Percentiles rank a stretch among this genome's conserved stretches.
Evolutionary conservation across 64 coral and sea anemone genomes (phyloP).

Genomic region (Actinia tenebrosa): DNA sequence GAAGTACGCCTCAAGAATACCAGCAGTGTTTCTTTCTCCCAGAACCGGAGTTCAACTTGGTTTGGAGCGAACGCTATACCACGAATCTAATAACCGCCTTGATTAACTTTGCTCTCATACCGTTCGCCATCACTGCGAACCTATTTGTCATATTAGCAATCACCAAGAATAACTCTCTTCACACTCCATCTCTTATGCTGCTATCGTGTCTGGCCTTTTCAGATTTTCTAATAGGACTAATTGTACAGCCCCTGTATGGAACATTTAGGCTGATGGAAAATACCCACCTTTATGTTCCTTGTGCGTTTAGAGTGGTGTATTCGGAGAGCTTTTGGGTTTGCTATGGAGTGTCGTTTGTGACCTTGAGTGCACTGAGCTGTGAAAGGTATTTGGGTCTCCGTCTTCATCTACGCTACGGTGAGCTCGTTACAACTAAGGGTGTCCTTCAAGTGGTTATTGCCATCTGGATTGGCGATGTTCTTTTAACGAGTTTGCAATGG

Average conservation of each 20-base stretch:
- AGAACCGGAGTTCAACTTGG: slow-evolving; percentile 9
- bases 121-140: slow-evolving; percentile 50
- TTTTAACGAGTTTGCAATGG: slow-evolving; percentile 60
- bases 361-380: slow-evolving; percentile 63
- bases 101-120: slow-evolving; percentile 43
- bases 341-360: slow-evolving; percentile 75
- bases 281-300: slow-evolving; percentile 24
- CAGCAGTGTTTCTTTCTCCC: slow-evolving; percentile 28
- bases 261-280: slow-evolving; percentile 33
- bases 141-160: slow-evolving; percentile 34
- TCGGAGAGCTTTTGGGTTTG: slow-evolving; percentile 59
- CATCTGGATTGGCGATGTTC: slow-evolving; percentile 55
- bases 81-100: slow-evolving; percentile 61
- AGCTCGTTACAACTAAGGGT: slow-evolving; percentile 41
- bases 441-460: slow-evolving; percentile 31
- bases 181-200: slow-evolving; percentile 44
- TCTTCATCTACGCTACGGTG: slow-evolving; percentile 63
- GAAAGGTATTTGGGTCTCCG: slow-evolving; percentile 68
- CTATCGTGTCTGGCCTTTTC: slow-evolving; percentile 59
- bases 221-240: slow-evolving; percentile 57
- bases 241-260: slow-evolving; percentile 43
- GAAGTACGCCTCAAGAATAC: background rate
- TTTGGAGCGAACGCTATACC: slow-evolving; percentile 6
- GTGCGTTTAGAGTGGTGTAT: slow-evolving; percentile 53
- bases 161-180: slow-evolving; percentile 34